Evolutionary conservation across 1,140 invertebrate genomes (phyloP), one percentile per base, ranked within the genome.

Genomic region (honey bee (Apis mellifera)): DNA sequence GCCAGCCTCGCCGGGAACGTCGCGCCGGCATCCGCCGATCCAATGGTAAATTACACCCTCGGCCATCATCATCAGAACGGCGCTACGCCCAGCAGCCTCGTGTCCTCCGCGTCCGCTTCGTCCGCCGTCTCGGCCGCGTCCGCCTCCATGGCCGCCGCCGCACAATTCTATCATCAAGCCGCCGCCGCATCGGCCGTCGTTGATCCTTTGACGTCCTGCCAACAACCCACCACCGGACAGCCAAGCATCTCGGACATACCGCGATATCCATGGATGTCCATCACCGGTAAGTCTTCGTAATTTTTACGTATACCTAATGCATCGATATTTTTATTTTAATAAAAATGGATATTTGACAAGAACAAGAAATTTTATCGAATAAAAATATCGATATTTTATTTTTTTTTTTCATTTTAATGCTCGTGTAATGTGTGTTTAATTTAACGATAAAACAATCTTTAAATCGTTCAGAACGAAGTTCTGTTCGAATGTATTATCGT

Each of bases 221-320:
- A 94, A 92, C 96, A 96, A 91, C 95, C 95, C 48, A 94, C 96
- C 54, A 94, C 96, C 88, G 95, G 96, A 90, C 95, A 97, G 94
- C 96, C 97, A 90, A 94, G 95, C 73, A 96, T 97, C 88, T 97
- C 97, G 54, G 97, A 97, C 93, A 97, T 98, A 91, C 97, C 98
- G 21, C 95, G 98, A 91, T 98, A 98, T 94, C 98, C 98, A n/a
- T 99, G 98, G 98, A 98, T 99, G 98, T 98, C 98, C 88, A 98
- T 98, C 93, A 98, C 98, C 95, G 98, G 98, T 98, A 96, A 97
- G 96, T 96, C 32, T 71, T 9, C 26, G 0, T 32, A 1, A 50
- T 26, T 71, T 5, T 42, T 42, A 0, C 19, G 1, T 19, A 8
- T 3, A 62, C n/a, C 7, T 23, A 62, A 21, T 12, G 5, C 17